Percentiles rank a stretch among this genome's conserved stretches.
These are phyloP conservation scores for Liodrosophila aerea DNA, from an alignment of 2,888 invertebrate genomes.

Conservation along the genomic window DNA sequence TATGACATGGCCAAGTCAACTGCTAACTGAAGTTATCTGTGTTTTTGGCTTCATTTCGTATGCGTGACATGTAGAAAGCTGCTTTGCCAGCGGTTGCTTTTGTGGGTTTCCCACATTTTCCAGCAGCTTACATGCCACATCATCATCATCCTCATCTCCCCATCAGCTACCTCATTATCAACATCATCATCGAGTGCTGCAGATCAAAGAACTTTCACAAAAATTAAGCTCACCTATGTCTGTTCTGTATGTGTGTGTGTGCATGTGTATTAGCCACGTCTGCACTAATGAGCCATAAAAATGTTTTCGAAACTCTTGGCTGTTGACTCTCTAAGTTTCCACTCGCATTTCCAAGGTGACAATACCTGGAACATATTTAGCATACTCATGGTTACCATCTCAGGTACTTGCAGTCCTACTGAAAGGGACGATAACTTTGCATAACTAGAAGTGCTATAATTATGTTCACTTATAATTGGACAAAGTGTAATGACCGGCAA, in stretches of 20 bases:
- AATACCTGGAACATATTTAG: slow-evolving; percentile 16
- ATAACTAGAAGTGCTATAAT: too few relatives aligned
- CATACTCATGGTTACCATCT: slow-evolving; percentile 23
- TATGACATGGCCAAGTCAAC: slow-evolving; percentile 10
- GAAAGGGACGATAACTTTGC: background rate
- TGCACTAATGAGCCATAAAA: slow-evolving; percentile 76
- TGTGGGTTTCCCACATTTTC: slow-evolving; percentile 22
- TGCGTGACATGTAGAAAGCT: slow-evolving; percentile 66
- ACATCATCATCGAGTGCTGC: slow-evolving; percentile 21
- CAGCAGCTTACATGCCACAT: slow-evolving; percentile 18
- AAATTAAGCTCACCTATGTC: slow-evolving; percentile 63
- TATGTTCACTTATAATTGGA: too few relatives aligned
- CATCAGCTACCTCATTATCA: slow-evolving; percentile 15
- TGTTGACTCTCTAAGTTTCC: slow-evolving; percentile 15
- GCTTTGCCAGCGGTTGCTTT: slow-evolving; percentile 52
- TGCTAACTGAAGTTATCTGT: slow-evolving; percentile 11
- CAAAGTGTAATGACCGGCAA: too few relatives aligned
- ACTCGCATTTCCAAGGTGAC: slow-evolving; percentile 47
- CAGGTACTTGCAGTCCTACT: background rate
- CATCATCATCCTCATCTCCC: slow-evolving; percentile 31
- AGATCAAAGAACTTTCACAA: slow-evolving; percentile 69
- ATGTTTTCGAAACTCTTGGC: slow-evolving; percentile 50
- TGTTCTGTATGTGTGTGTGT: too few relatives aligned
- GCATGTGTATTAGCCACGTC: slow-evolving; percentile 62
- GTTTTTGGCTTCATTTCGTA: slow-evolving; percentile 59